Evolutionary conservation across 2,888 invertebrate species (phyloP), one percentile per base, ranked within the genome.

Genomic region (Cosmorhoe ocellata): DNA sequence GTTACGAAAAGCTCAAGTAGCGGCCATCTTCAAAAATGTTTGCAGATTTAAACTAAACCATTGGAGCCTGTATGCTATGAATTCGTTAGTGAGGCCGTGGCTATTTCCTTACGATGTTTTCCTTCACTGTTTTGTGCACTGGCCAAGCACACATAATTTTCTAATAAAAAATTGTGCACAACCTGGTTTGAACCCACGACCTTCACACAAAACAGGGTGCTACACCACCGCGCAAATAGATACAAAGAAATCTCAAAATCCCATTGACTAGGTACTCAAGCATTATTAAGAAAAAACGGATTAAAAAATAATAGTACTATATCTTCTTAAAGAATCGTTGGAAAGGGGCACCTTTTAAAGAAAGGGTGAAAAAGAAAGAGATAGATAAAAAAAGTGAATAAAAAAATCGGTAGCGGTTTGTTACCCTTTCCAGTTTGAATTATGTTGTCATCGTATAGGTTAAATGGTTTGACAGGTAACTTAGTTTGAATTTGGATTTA

Each of bases 361-460:
- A 5, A 18, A 54, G 60, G 56, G 59, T 69, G 70, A 67, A 65
- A 59, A 69, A 66, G 62, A 66, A 60, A 56, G 51, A 9, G 32
- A 49, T 51, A 65, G n/a, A n/a, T n/a, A n/a, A n/a, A 58, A 62
- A 60, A 41, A 30, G 12, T 18, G 27, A 18, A 47, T 58, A 58
- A 66, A 71, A 70, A 71, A 71, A 68, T 64, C 46, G 71, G 72
- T 76, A 81, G 84, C 75, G 85, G 86, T 84, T 80, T 64, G 62
- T 66, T 52, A 71, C 77, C 79, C 79, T 76, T 39, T 75, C 68
- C 60, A 68, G 12, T 67, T 73, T 58, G 71, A 74, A 78, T 81
- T 74, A 81, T 76, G 74, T 71, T 78, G 73, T 79, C 75, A 63
- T 65, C 69, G 50, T 69, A 74, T 69, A 78, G 79, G 77, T 78